Percentiles rank a stretch among this genome's conserved stretches.
Evolutionary conservation across 2,113 vertebrate species (phyloP).

Genomic region (Campylomormyrus numenius): DNA sequence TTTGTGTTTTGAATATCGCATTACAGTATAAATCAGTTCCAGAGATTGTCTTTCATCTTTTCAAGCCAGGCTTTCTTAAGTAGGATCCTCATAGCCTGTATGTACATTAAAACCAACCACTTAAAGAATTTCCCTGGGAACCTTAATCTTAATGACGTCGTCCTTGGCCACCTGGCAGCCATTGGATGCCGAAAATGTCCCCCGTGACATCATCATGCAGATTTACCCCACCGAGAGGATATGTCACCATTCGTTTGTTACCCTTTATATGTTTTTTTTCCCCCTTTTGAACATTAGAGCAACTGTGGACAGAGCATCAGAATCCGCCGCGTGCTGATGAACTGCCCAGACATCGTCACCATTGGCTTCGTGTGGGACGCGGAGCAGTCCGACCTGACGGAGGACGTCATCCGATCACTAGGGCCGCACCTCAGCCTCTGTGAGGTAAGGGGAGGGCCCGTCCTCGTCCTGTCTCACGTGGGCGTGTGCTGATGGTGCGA

Average conservation of each 20-base stretch:
- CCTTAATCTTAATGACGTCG: not conserved
- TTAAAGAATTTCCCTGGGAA: not conserved
- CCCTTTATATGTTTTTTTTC: not conserved
- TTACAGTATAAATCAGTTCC: not conserved
- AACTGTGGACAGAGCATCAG: constrained; percentile 95
- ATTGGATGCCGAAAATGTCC: not conserved
- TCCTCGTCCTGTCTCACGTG: not conserved
- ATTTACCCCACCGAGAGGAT: not conserved
- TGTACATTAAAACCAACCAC: not conserved
- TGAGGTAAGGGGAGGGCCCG: constrained; percentile 63
- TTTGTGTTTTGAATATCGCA: not conserved
- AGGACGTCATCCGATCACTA: constrained; percentile 83
- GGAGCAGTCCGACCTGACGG: constrained; percentile 90
- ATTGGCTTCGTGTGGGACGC: constrained; percentile 97
- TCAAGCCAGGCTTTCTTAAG: not conserved
- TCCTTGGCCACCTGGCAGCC: not conserved
- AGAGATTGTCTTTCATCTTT: not conserved
- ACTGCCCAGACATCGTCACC: constrained; percentile 93
- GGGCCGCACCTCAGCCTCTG: constrained; percentile 82
- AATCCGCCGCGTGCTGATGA: constrained; percentile 93
- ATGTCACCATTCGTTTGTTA: not conserved
- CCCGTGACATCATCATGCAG: not conserved
- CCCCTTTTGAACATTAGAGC: constrained; percentile 61
- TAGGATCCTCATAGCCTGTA: not conserved
- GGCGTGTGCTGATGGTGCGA: not conserved